These are phyloP conservation scores for Dasyprocta punctata DNA, from an alignment of 2,113 vertebrate genomes.

Conservation along the genomic window DNA sequence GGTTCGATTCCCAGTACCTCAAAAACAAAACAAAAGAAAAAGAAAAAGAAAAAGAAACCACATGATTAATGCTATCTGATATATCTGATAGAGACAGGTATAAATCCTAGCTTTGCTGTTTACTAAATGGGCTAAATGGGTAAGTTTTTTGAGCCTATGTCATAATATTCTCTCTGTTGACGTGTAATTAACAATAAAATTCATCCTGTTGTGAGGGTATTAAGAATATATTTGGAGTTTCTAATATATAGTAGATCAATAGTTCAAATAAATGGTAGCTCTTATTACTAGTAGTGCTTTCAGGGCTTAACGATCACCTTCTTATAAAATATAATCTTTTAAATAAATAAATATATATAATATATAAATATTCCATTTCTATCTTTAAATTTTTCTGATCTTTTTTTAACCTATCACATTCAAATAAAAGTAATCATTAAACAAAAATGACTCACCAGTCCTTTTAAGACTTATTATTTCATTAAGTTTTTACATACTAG, in stretches of 20 bases:
- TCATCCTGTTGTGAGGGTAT: not conserved
- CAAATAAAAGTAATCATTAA: conserved; percentile 21
- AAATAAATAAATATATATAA: not conserved
- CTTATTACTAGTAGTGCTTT: not conserved
- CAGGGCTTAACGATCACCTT: not conserved
- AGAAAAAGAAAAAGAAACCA: not conserved
- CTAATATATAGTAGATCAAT: not conserved
- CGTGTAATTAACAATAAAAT: not conserved
- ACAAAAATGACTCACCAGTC: not conserved
- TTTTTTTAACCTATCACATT: not conserved
- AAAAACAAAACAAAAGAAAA: not conserved
- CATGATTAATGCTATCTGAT: not conserved
- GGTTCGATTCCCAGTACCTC: not conserved
- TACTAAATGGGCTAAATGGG: not conserved
- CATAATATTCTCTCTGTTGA: not conserved
- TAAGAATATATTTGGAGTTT: not conserved
- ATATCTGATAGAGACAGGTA: not conserved
- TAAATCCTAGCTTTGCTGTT: conserved; percentile 1
- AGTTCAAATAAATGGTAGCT: not conserved
- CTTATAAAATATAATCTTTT: not conserved
- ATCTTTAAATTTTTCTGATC: not conserved
- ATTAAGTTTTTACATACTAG: not conserved
- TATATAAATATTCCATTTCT: not conserved
- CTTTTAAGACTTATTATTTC: conserved; percentile 27
- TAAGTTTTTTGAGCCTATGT: not conserved